A percentile compares a stretch with the other conserved stretches of the same genome.
These are phyloP conservation scores for Acanthosoma haemorrhoidale DNA, from an alignment of 2,888 invertebrate species.

Conservation along the genomic window DNA sequence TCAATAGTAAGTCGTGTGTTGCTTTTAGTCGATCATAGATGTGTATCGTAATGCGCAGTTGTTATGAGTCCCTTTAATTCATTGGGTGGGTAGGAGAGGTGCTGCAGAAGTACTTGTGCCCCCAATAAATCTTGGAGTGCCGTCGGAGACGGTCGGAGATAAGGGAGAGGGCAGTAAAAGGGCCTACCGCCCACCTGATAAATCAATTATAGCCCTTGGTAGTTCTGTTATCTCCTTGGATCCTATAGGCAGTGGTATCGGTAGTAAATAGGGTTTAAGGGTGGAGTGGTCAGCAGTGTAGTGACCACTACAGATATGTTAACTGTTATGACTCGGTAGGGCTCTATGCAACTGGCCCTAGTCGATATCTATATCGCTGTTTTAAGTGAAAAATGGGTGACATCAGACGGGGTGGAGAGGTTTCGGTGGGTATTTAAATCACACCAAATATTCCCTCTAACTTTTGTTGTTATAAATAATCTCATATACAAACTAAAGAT, in stretches of 20 bases:
- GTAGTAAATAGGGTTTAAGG: neutral
- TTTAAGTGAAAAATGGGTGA: no score
- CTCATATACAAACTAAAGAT: no score
- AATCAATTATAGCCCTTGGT: constrained; percentile 16
- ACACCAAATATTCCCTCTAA: no score
- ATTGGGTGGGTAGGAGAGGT: neutral
- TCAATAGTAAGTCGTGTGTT: no score
- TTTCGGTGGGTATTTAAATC: no score
- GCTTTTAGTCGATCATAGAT: no score
- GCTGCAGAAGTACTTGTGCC: no score
- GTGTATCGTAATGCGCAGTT: neutral
- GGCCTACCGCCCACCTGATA: constrained; percentile 4
- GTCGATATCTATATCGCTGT: no score
- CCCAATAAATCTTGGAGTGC: neutral
- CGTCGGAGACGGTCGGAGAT: neutral
- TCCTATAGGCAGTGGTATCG: neutral
- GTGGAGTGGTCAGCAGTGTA: neutral
- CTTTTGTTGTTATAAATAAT: no score
- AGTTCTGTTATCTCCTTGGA: neutral
- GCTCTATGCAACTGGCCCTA: neutral
- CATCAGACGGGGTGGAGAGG: no score
- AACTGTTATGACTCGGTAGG: neutral
- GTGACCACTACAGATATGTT: neutral
- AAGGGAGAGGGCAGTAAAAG: constrained; percentile 1
- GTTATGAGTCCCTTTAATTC: neutral